A percentile compares a stretch with the other conserved stretches of the same genome.
Evolutionary conservation across 2,113 vertebrate species (phyloP).

Genomic region (Bos javanicus): DNA sequence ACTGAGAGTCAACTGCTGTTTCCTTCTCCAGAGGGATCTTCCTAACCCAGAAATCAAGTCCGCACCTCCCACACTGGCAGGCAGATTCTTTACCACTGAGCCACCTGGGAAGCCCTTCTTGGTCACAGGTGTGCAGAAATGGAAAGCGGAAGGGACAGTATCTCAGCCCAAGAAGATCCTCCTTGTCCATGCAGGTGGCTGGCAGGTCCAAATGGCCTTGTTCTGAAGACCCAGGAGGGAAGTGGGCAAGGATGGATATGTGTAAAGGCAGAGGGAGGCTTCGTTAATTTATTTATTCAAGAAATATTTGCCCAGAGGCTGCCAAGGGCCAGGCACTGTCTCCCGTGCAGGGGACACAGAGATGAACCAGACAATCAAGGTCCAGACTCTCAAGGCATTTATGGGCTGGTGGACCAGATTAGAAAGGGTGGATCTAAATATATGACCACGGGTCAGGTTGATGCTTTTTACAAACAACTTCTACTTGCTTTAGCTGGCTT

Average conservation of each 20-base stretch:
- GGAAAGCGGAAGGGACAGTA: rapidly evolving
- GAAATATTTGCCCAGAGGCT: background rate
- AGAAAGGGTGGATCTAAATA: background rate
- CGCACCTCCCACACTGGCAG: background rate
- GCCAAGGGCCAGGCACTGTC: background rate
- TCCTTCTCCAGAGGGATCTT: background rate
- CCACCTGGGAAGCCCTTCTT: background rate
- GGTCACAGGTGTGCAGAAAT: background rate
- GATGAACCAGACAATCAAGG: background rate
- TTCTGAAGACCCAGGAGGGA: background rate
- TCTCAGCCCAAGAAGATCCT: background rate
- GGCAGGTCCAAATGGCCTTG: background rate
- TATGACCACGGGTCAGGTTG: background rate
- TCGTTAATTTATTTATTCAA: background rate
- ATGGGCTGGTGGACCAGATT: background rate
- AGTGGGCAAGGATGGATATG: background rate
- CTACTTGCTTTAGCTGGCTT: background rate
- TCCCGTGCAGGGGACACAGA: background rate
- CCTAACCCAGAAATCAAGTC: background rate
- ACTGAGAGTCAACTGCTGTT: background rate
- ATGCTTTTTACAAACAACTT: background rate
- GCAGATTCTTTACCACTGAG: background rate
- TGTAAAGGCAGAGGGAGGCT: background rate
- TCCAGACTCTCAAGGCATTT: background rate
- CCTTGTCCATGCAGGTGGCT: background rate